A percentile compares a stretch with the other conserved stretches of the same genome.
phyloP scores from a whole-genome alignment of 2,888 invertebrate genomes.

The Lasioglossum zephyrum region DNA sequence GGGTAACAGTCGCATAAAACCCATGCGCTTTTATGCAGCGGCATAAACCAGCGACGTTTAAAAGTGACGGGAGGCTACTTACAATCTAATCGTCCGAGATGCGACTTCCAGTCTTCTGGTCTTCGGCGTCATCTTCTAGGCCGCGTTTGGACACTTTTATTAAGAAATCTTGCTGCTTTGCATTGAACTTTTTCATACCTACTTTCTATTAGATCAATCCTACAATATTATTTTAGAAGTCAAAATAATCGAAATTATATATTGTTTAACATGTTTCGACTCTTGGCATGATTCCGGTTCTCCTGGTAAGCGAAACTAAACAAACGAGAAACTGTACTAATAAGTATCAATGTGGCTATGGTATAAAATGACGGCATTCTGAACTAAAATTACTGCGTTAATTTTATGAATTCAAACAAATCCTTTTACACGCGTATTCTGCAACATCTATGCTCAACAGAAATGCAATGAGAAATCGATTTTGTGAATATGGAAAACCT shows the following conservation, averaged over 20 bases:
- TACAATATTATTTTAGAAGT: neutral
- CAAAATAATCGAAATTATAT: neutral
- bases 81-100: constrained; percentile 30
- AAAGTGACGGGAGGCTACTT: constrained; percentile 46
- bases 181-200: no score
- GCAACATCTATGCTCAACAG: neutral
- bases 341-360: no score
- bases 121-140: neutral
- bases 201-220: neutral
- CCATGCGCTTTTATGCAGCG: neutral
- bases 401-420: neutral
- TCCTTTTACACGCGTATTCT: neutral
- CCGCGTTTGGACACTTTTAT: neutral
- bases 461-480: neutral
- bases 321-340: no score
- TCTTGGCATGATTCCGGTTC: no score
- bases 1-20: constrained; percentile 3
- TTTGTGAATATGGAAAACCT: neutral
- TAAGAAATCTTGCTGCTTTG: neutral
- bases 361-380: neutral
- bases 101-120: neutral
- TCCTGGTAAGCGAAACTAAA: no score
- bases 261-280: no score
- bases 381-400: neutral
- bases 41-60: neutral